Conservation (phyloP, 2,888 invertebrate genomes). For the Orthosia gothica region DNA sequence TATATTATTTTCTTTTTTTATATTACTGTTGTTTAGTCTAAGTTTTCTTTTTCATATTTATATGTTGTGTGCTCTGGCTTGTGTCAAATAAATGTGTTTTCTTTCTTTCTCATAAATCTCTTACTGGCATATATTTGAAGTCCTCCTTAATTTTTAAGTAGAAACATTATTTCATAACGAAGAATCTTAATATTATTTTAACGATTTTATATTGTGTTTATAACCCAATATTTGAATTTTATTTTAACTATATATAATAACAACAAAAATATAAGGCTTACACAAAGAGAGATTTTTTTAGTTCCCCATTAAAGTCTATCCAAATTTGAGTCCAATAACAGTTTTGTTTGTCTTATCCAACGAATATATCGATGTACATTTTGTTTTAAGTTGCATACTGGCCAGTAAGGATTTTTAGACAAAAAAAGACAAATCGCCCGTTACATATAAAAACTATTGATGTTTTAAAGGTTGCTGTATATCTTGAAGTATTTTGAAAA, state of each 20-base stretch:
- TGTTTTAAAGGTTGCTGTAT: background rate
- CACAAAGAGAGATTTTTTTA: background rate
- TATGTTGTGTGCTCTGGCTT: too few species aligned
- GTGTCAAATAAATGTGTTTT: too few species aligned
- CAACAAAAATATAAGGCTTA: background rate
- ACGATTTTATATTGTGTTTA: too few species aligned
- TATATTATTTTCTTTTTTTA: too few species aligned
- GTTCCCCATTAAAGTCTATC: conserved; percentile 40
- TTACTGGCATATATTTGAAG: too few species aligned
- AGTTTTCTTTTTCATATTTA: too few species aligned
- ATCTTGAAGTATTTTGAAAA: background rate
- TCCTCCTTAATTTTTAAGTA: too few species aligned
- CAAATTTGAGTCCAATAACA: conserved; percentile 47
- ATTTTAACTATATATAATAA: background rate
- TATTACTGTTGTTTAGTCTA: too few species aligned
- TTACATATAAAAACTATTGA: background rate
- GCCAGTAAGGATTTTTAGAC: background rate
- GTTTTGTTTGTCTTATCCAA: conserved; percentile 43
- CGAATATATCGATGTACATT: conserved; percentile 16
- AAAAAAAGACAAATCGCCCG: background rate
- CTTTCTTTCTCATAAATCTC: too few species aligned
- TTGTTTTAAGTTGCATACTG: conserved; percentile 31
- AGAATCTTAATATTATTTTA: too few species aligned
- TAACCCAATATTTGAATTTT: too few species aligned
- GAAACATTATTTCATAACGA: too few species aligned